Evolutionary conservation across 2,797 vertebrate species (phyloP), one percentile per base, ranked within the genome.

Genomic region (Fistularia tabacaria): DNA sequence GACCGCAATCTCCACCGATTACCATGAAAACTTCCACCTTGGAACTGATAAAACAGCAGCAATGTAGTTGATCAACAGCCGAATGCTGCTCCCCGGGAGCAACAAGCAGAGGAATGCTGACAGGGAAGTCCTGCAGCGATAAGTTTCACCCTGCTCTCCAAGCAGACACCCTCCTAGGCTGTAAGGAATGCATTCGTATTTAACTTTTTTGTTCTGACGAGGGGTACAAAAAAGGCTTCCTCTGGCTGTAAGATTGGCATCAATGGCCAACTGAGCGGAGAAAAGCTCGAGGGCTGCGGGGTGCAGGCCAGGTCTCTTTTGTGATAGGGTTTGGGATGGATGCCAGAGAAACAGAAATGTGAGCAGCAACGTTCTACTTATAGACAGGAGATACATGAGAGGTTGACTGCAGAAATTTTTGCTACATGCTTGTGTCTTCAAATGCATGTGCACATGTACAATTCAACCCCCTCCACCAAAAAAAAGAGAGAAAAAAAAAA

Each of bases 181-280:
- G 37, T 3, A n/a, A 74, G 55, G 66, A 74, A 69, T 73, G 65
- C 7, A 7, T 57, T 66, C 54, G 37, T 51, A 62, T 64, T 66
- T 40, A 38, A 49, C 70, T 49, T 0, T 14, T 69, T 64, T 52
- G 51, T 10, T 69, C 52, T 36, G 62, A 71, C 58, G 39, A 57
- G 48, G 40, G 53, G 51, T 51, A 56, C 42, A 61, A 51, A 73
- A 66, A 54, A 48, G 37, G 10, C 10, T 59, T 76, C 66, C 68
- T 64, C 51, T 39, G 51, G 46, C 50, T 58, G 36, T 62, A 36
- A 70, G 78, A 82, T 72, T 59, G 69, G 71, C 72, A 78, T 83
- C 79, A 76, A 71, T 83, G 71, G 38, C 53, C 53, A 56, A 48
- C 47, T 51, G 63, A 55, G 73, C 50, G 47, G 56, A 73, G 64